Evolutionary conservation across 2,888 invertebrate species (phyloP).

Genomic region (Athrips mouffetella): DNA sequence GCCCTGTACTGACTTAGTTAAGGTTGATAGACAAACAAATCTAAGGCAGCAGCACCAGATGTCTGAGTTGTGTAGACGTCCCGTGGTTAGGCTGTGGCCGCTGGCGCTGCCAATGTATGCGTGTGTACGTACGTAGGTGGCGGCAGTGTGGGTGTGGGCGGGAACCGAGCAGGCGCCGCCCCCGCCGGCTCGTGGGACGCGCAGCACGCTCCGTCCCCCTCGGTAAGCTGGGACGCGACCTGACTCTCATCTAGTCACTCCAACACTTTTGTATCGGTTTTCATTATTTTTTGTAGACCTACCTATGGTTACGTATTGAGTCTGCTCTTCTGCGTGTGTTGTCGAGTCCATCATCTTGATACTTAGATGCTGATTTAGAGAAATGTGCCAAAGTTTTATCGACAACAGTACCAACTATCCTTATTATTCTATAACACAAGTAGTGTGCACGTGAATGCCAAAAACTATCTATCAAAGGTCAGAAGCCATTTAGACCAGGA

Average conservation of each 20-base stretch:
- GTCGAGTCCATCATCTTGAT: slow-evolving; percentile 66
- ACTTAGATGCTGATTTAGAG: slow-evolving; percentile 65
- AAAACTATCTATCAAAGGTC: no score
- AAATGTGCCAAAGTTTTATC: slow-evolving; percentile 55
- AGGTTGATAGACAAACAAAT: neutral
- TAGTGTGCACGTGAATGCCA: no score
- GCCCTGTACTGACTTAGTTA: neutral
- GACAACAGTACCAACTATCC: neutral
- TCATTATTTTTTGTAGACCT: slow-evolving; percentile 70
- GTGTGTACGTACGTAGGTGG: slow-evolving; percentile 71
- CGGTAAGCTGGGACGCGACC: slow-evolving; percentile 71
- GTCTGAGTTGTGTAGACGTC: neutral
- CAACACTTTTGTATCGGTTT: slow-evolving; percentile 65
- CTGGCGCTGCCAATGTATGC: slow-evolving; percentile 19
- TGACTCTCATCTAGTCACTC: slow-evolving; percentile 59
- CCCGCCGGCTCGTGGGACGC: slow-evolving; percentile 65
- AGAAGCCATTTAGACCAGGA: no score
- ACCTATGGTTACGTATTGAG: slow-evolving; percentile 65
- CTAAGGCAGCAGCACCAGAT: neutral
- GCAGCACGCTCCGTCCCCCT: slow-evolving; percentile 62
- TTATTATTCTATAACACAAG: no score
- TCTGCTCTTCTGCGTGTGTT: slow-evolving; percentile 77
- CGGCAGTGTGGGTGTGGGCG: slow-evolving; percentile 66
- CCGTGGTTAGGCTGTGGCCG: neutral
- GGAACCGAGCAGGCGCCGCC: slow-evolving; percentile 58